Conservation (phyloP, 2,113 vertebrate species). For the Gavialis gangeticus region DNA sequence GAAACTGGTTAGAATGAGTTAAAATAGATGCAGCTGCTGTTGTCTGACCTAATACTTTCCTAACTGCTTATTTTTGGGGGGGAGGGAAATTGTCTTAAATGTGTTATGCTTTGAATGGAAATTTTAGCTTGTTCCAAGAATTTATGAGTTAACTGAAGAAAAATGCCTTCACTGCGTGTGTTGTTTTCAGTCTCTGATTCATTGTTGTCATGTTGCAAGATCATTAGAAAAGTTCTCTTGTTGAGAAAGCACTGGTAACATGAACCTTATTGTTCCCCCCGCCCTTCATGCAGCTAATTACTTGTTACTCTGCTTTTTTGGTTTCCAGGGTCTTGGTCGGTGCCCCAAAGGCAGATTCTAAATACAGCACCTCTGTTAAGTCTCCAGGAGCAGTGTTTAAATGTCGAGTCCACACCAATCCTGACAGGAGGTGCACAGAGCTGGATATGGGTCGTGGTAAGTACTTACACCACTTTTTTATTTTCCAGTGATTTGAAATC, state of each 20-base stretch:
- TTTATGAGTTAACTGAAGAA: background rate
- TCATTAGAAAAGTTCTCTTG: background rate
- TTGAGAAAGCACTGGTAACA: background rate
- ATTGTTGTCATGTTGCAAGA: background rate
- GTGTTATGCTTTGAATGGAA: background rate
- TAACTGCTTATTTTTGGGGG: background rate
- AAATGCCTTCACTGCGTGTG: background rate
- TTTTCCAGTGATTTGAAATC: background rate
- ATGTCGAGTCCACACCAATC: conserved; percentile 95
- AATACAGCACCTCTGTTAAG: conserved; percentile 89
- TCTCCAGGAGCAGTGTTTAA: conserved; percentile 96
- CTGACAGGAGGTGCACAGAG: conserved; percentile 94
- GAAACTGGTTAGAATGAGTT: background rate
- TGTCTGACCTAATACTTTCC: background rate
- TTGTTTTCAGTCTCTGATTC: background rate
- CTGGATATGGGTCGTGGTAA: conserved; percentile 96
- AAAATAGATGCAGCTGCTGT: conserved; percentile 3
- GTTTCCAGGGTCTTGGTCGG: conserved; percentile 93
- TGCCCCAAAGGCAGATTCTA: conserved; percentile 93
- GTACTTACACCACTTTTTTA: conserved; percentile 41
- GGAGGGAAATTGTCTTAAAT: background rate
- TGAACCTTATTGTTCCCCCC: background rate
- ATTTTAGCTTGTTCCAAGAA: background rate
- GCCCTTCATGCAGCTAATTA: background rate
- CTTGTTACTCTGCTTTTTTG: conserved; percentile 55